phyloP scores from a whole-genome alignment of 2,113 vertebrate genomes.

The Buteo buteo region DNA sequence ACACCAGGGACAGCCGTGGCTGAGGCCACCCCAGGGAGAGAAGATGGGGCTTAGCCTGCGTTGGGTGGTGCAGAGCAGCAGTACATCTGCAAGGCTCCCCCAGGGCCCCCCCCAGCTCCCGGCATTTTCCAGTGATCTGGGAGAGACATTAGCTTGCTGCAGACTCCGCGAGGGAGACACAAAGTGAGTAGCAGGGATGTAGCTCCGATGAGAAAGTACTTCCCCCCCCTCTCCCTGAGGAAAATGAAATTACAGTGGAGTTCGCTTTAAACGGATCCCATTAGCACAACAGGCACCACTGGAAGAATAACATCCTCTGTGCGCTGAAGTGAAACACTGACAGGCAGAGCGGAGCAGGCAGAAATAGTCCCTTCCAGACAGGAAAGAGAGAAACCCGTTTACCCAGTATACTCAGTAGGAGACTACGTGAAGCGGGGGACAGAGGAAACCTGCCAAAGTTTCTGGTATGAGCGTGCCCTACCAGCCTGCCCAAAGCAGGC shows the following conservation, averaged over 20 bases:
- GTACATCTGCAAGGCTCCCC: background rate
- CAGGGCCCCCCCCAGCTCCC: background rate
- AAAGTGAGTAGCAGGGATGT: background rate
- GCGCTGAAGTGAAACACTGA: constrained; percentile 7
- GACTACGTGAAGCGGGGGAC: background rate
- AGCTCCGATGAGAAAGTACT: background rate
- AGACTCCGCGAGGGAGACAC: background rate
- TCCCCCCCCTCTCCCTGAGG: background rate
- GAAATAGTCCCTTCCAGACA: background rate
- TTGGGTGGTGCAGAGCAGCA: background rate
- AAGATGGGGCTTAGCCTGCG: background rate
- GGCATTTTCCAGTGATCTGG: background rate
- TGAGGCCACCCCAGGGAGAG: background rate
- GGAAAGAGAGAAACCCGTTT: background rate
- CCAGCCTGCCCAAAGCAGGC: background rate
- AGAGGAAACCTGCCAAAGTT: background rate
- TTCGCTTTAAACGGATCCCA: constrained; percentile 34
- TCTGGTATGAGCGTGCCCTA: background rate
- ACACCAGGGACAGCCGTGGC: background rate
- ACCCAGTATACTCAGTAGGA: background rate
- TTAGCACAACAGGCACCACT: constrained; percentile 34
- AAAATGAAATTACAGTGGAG: constrained; percentile 53
- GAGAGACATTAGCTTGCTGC: background rate
- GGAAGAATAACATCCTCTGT: constrained; percentile 29
- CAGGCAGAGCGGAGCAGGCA: background rate